Conservation (phyloP, 2,113 vertebrate species). For the Chlamydotis undulata region DNA sequence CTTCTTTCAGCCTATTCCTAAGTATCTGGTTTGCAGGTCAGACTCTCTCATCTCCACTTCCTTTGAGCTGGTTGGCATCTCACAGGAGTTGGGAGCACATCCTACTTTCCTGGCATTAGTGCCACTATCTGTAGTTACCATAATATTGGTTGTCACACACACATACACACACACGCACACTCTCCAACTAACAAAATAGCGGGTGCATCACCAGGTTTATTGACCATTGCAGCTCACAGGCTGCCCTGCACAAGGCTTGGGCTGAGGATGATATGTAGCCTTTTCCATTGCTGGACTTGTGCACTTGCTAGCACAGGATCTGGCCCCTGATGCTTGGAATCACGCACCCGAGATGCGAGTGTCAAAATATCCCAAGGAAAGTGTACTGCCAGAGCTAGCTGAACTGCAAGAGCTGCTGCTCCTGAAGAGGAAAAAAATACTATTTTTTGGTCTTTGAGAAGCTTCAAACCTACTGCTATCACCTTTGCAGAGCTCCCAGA, state of each 20-base stretch:
- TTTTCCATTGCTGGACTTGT: background rate
- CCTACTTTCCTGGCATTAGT: background rate
- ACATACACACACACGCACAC: too few relatives aligned
- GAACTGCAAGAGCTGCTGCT: background rate
- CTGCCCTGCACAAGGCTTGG: background rate
- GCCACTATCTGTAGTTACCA: background rate
- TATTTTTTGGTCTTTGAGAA: background rate
- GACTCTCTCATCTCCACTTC: background rate
- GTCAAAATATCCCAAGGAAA: background rate
- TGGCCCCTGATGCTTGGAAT: background rate
- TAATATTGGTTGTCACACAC: fast-evolving
- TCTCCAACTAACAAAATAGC: background rate
- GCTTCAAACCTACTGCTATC: background rate
- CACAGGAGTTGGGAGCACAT: background rate
- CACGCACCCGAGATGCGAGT: fast-evolving
- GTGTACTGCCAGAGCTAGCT: background rate
- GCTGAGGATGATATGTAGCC: fast-evolving
- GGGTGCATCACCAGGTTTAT: background rate
- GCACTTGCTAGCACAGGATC: background rate
- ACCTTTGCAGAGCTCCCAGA: background rate
- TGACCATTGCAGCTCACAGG: fast-evolving
- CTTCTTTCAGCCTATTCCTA: background rate
- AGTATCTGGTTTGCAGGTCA: fast-evolving
- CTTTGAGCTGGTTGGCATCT: background rate
- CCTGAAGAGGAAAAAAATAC: background rate